Evolutionary conservation across 2,797 vertebrate genomes (phyloP), one percentile per base, ranked within the genome.

Genomic region (Sylvia borin): DNA sequence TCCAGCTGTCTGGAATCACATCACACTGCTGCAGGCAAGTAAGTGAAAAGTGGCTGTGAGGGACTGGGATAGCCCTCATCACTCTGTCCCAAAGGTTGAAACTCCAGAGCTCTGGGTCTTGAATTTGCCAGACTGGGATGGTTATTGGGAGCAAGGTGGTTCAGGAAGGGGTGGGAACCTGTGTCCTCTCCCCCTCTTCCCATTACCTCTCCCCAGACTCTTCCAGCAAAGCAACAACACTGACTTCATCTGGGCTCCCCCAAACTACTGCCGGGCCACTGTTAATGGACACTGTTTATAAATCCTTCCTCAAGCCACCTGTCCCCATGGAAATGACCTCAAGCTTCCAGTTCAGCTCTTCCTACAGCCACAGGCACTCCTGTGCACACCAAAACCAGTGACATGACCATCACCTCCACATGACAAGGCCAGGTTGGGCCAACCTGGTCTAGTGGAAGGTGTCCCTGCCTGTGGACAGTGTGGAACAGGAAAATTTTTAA

Each of bases 161-260:
- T 57, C 47, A 57, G 50, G 27, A 58, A 29, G 2, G 9, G 45
- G 26, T 4, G 1, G 36, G 47, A 34, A n/a, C 5, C 18, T 2
- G 0, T 5, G 10, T 13, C 45, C 18, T 27, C 43, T n/a, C 18
- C 22, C 6, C 3, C 20, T 26, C 22, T 60, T 16, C n/a, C 8
- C 5, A 0, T 11, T 16, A 11, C 5, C 5, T 32, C 1, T 29
- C 1, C 5, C 1, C 24, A 60, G n/a, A 20, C 19, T 45, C 29
- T 62, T 50, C 53, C 67, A 90, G 66, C 32, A 48, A 68, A 80
- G 55, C 3, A 0, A 34, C 54, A 50, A 42, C 4, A 3, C 36
- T 16, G 61, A 20, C 40, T 53, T 53, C 4, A 2, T 5, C 51
- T 26, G 45, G 27, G 51, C 55, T 84, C 34, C n/a, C 36, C 21